phyloP scores from a whole-genome alignment of 1,140 invertebrate species.

The Steinernema feltiae region DNA sequence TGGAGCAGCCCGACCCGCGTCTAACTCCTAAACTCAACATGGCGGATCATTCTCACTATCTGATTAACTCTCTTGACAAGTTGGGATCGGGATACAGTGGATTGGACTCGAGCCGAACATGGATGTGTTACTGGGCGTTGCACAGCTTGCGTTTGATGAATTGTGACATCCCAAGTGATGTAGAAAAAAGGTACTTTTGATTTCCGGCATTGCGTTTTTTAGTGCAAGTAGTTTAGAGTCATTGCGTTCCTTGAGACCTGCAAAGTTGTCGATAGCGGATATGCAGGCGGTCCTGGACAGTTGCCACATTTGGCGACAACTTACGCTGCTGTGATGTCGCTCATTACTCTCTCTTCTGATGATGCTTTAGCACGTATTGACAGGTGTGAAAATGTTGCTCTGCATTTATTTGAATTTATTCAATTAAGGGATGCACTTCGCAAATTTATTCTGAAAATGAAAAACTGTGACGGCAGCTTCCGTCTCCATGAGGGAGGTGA shows the following conservation, averaged over 20 bases:
- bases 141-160: constrained; percentile 21
- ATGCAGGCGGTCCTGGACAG: constrained; percentile 75
- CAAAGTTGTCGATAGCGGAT: constrained; percentile 29
- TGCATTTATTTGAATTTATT: background rate
- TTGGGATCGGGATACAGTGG: constrained; percentile 19
- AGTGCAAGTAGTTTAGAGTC: constrained; percentile 18
- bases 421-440: constrained; percentile 16
- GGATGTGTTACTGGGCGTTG: constrained; percentile 38
- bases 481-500: constrained; percentile 77
- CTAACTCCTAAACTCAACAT: background rate
- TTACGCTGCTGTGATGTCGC: constrained; percentile 86
- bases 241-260: constrained; percentile 34
- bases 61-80: constrained; percentile 19
- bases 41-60: constrained; percentile 20
- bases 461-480: constrained; percentile 77
- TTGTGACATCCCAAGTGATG: background rate
- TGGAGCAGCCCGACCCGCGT: background rate
- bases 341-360: constrained; percentile 77
- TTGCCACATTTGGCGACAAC: constrained; percentile 85
- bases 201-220: constrained; percentile 21
- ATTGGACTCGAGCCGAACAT: constrained; percentile 36
- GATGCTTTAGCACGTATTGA: constrained; percentile 64
- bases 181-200: background rate
- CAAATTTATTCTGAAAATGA: constrained; percentile 60
- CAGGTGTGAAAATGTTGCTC: constrained; percentile 12